Conservation (phyloP, 2,888 invertebrate genomes). For the Merodon equestris region DNA sequence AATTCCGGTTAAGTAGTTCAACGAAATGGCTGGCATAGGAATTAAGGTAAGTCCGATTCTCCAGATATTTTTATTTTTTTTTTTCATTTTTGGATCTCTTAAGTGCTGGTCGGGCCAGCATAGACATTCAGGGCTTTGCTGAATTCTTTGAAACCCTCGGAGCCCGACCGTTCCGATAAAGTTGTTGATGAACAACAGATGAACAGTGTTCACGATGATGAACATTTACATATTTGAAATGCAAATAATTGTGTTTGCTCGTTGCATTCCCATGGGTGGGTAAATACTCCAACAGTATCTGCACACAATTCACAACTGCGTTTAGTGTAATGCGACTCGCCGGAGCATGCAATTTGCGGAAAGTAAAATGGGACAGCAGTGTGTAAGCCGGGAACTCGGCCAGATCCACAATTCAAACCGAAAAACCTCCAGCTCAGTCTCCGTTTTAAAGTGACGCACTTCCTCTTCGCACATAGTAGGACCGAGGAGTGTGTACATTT, state of each 20-base stretch:
- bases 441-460: constrained; percentile 27
- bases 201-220: constrained; percentile 22
- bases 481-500: no score
- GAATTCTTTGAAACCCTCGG: no score
- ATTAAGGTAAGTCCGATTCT: constrained; percentile 70
- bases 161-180: no score
- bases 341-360: constrained; percentile 60
- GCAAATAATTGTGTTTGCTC: constrained; percentile 61
- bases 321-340: constrained; percentile 50
- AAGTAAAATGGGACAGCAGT: constrained; percentile 37
- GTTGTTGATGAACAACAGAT: no score
- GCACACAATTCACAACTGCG: constrained; percentile 56
- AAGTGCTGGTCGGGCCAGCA: no score
- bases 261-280: constrained; percentile 13
- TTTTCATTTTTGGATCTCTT: neutral
- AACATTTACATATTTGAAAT: constrained; percentile 54
- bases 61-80: neutral
- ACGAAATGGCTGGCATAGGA: constrained; percentile 72
- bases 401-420: constrained; percentile 23
- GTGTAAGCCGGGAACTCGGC: constrained; percentile 27
- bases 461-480: no score
- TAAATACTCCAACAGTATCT: constrained; percentile 19
- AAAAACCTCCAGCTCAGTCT: neutral
- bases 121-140: no score
- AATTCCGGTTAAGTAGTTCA: constrained; percentile 67